phyloP scores from a whole-genome alignment of 2,888 invertebrate species.

The Synanthedon andrenaeformis region DNA sequence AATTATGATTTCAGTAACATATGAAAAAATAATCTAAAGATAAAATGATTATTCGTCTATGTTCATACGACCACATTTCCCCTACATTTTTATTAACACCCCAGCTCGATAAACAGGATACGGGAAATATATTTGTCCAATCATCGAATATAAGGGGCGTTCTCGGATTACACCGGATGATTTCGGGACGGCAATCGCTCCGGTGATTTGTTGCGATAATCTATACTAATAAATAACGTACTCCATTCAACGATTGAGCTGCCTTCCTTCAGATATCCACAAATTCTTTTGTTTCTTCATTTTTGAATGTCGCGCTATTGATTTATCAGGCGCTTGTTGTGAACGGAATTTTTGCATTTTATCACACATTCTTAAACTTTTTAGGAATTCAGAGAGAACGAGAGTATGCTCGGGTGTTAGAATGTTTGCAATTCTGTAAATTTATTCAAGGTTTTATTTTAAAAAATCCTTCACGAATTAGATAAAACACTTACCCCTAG shows the following conservation, averaged over 20 bases:
- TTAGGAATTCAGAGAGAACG: too few relatives aligned
- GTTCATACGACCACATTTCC: conserved; percentile 23
- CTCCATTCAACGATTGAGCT: conserved; percentile 60
- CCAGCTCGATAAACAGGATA: conserved; percentile 67
- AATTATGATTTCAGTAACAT: too few relatives aligned
- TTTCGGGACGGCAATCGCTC: conserved; percentile 48
- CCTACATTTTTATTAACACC: conserved; percentile 71
- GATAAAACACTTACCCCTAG: too few relatives aligned
- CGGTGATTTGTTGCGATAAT: conserved; percentile 68
- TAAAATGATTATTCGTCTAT: background rate
- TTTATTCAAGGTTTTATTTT: too few relatives aligned
- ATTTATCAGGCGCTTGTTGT: conserved; percentile 27
- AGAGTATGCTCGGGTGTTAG: too few relatives aligned
- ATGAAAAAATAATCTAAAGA: too few relatives aligned
- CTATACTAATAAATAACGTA: conserved; percentile 63
- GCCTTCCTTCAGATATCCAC: conserved; percentile 40
- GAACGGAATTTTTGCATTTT: conserved; percentile 24
- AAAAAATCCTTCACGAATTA: too few relatives aligned
- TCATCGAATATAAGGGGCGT: conserved; percentile 67
- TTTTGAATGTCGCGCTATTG: conserved; percentile 28
- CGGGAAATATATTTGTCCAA: conserved; percentile 69
- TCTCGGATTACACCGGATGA: conserved; percentile 66
- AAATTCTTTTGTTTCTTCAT: conserved; percentile 16
- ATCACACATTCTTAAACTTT: too few relatives aligned
- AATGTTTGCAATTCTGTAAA: too few relatives aligned